A percentile compares a stretch with the other conserved stretches of the same genome.
Conservation (phyloP, 2,888 invertebrate species). For the Listrodromus nycthemerus region DNA sequence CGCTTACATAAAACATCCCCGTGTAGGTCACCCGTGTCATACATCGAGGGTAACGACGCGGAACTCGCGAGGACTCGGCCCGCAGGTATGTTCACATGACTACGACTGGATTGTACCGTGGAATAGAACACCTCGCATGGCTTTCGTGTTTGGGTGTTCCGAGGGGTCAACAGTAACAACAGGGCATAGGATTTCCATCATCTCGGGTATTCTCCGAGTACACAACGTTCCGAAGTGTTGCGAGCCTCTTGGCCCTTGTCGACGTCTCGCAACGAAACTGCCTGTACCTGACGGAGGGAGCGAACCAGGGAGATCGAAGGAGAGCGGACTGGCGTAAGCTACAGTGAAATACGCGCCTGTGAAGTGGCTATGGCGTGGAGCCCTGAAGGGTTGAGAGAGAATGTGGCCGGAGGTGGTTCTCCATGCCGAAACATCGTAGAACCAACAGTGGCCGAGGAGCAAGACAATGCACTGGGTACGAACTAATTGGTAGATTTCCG, state of each 20-base stretch:
- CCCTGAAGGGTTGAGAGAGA: conserved; percentile 31
- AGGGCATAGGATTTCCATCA: conserved; percentile 26
- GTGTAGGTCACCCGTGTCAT: conserved; percentile 14
- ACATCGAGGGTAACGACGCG: conserved; percentile 26
- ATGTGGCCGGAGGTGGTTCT: conserved; percentile 23
- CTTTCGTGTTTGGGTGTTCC: conserved; percentile 9
- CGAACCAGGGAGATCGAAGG: not conserved
- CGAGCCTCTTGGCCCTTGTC: not conserved
- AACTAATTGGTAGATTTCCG: conserved; percentile 82
- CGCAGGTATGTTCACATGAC: conserved; percentile 20
- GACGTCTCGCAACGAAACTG: conserved; percentile 4
- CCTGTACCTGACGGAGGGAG: conserved; percentile 25
- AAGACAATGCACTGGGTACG: conserved; percentile 79
- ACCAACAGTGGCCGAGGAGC: conserved; percentile 64
- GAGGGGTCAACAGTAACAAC: conserved; percentile 11
- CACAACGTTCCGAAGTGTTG: not conserved
- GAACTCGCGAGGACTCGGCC: conserved; percentile 20
- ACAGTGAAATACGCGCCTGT: conserved; percentile 23
- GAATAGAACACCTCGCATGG: not conserved
- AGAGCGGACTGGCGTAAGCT: not conserved
- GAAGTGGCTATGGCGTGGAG: conserved; percentile 41
- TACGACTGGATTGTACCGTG: not conserved
- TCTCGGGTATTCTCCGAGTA: conserved; percentile 5
- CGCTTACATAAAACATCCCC: conserved; percentile 29
- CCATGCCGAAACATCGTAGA: conserved; percentile 8